Conservation (phyloP, 2,113 vertebrate genomes). For the Amblyornis subalaris region DNA sequence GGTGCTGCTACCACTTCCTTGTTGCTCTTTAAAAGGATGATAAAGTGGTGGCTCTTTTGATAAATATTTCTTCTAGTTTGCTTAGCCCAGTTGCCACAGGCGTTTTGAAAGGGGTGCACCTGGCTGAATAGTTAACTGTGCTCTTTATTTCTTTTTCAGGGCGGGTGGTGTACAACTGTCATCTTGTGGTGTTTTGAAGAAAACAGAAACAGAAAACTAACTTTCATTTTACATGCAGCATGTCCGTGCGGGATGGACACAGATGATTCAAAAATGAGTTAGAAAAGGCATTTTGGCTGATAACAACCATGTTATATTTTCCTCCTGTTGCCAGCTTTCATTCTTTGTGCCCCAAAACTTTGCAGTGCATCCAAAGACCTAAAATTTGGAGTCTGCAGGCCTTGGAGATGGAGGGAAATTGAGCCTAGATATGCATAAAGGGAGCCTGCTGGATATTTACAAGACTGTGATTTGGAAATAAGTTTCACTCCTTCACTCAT, state of each 20-base stretch:
- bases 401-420: neutral
- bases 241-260: neutral
- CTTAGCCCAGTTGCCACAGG: neutral
- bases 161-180: neutral
- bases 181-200: conserved; percentile 17
- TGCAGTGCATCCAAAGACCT: neutral
- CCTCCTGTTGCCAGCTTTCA: neutral
- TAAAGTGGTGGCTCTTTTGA: neutral
- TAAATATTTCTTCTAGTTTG: neutral
- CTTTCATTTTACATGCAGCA: neutral
- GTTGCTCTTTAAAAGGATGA: neutral
- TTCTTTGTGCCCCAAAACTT: neutral
- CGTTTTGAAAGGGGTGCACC: neutral
- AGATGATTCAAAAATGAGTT: neutral
- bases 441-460: neutral
- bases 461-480: neutral
- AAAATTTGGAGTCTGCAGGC: neutral
- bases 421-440: neutral
- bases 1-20: neutral
- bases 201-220: conserved; percentile 23
- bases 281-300: neutral
- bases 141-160: neutral
- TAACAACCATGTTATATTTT: neutral
- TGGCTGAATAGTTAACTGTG: neutral
- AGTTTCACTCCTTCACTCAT: neutral